phyloP scores from a whole-genome alignment of 1,140 invertebrate genomes.

The Lordiphosa stackelbergi region DNA sequence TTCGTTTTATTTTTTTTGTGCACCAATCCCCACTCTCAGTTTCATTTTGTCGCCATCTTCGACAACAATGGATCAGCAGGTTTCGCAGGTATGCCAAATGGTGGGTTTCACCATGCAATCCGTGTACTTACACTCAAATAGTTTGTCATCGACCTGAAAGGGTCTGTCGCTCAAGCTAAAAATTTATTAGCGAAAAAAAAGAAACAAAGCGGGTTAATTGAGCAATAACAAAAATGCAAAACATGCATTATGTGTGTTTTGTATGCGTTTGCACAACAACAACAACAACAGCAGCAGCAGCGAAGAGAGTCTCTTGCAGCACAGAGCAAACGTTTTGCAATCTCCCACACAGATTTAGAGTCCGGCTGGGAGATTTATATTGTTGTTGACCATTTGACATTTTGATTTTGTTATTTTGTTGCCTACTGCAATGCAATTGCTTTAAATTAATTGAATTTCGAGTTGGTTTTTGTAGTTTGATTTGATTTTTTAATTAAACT shows the following conservation, averaged over 20 bases:
- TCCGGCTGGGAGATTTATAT: constrained; percentile 7
- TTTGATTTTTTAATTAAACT: constrained; percentile 42
- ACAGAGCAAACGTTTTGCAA: constrained; percentile 24
- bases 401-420: constrained; percentile 19
- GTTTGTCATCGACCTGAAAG: constrained; percentile 42
- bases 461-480: constrained; percentile 8
- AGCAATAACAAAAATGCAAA: constrained; percentile 66
- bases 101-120: constrained; percentile 8
- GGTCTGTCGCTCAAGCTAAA: constrained; percentile 10
- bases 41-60: constrained; percentile 40
- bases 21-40: too few relatives aligned
- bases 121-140: constrained; percentile 12
- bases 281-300: constrained; percentile 8
- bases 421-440: constrained; percentile 14
- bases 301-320: constrained; percentile 12
- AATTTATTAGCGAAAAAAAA: constrained; percentile 59
- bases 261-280: constrained; percentile 47
- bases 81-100: constrained; percentile 41
- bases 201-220: constrained; percentile 58
- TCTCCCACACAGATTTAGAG: constrained; percentile 8
- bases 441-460: constrained; percentile 38
- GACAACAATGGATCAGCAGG: constrained; percentile 40
- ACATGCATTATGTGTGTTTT: constrained; percentile 49
- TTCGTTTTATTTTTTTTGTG: too few relatives aligned
- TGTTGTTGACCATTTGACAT: constrained; percentile 36